Base-by-base conservation (phyloP, 2,888 invertebrate species). In the Eulithis testata region DNA sequence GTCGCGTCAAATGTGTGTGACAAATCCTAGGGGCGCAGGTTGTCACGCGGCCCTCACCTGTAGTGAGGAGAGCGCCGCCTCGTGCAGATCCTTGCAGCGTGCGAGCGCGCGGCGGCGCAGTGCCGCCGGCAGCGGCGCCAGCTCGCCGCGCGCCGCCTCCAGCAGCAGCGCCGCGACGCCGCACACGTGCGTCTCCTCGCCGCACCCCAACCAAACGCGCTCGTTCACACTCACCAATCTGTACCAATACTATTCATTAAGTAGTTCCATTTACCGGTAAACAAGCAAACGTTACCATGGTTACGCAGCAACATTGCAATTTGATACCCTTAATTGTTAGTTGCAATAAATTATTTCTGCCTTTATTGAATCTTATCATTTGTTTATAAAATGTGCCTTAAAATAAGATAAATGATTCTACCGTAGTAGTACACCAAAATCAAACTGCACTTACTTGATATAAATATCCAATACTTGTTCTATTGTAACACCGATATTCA, bases 111-210 rank as follows among this genome's bases (percentile, higher is more conserved):
- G 87, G 61, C 93, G 87, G 3, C 91, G 84, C 69, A 81, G 82
- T 66, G 88, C 82, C 60, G 84, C 75, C 58, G 94, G 90, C 67
- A 96, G 94, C 65, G 85, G 87, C 71, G 94, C 91, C 43, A 95
- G 94, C 77, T 94, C 94, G 0, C 62, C 62, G 56, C 96, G 94
- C 76, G 97, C 95, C 54, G 94, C 92, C 70, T 95, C 94, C 68
- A 98, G 95, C 76, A 98, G 91, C 73, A 95, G 94, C 64, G 96
- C 95, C 31, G 97, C 95, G 4, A 96, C 96, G 83, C 95, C 95
- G 72, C 97, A 95, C 71, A 98, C 94, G 93, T 98, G 98, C 83
- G 96, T 95, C 86, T 98, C 97, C 82, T 97, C 96, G 61, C 97
- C 96, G 86, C 96, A 95, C 21, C 95, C 95, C 66, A 96, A 94